These are phyloP conservation scores for Enteromius unitaeniatus DNA, from an alignment of 2,797 vertebrate species.

Conservation along the genomic window DNA sequence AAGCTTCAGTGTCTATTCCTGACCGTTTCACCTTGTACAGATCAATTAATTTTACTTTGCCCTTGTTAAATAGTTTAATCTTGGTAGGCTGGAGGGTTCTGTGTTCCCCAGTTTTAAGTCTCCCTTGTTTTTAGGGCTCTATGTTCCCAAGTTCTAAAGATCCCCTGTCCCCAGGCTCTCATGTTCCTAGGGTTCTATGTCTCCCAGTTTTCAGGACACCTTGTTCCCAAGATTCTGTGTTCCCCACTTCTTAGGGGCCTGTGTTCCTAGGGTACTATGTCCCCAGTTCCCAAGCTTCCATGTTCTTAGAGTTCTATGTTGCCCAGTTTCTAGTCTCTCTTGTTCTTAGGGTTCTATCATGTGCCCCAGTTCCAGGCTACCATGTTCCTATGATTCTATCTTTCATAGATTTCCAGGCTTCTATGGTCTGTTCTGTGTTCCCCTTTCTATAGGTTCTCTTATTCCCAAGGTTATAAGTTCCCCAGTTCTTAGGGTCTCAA, in stretches of 20 bases:
- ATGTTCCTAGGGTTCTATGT: background rate
- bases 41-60: background rate
- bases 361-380: background rate
- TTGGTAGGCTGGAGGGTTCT: too few species aligned
- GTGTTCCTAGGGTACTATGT: background rate
- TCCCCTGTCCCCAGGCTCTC: too few species aligned
- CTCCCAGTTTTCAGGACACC: background rate
- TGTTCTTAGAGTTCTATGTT: background rate
- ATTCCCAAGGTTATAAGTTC: background rate
- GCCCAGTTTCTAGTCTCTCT: background rate
- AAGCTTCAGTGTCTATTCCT: conserved; percentile 16
- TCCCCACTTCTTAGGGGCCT: background rate
- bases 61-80: conserved; percentile 6
- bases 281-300: background rate
- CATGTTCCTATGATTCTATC: background rate
- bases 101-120: too few species aligned
- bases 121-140: background rate
- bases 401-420: background rate
- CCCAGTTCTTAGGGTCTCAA: background rate
- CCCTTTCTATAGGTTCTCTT: background rate
- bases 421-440: background rate
- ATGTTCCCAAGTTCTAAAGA: background rate
- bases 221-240: background rate
- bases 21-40: background rate
- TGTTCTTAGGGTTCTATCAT: background rate